Conservation (phyloP, 2,113 vertebrate species). For the Eurypyga helias region DNA sequence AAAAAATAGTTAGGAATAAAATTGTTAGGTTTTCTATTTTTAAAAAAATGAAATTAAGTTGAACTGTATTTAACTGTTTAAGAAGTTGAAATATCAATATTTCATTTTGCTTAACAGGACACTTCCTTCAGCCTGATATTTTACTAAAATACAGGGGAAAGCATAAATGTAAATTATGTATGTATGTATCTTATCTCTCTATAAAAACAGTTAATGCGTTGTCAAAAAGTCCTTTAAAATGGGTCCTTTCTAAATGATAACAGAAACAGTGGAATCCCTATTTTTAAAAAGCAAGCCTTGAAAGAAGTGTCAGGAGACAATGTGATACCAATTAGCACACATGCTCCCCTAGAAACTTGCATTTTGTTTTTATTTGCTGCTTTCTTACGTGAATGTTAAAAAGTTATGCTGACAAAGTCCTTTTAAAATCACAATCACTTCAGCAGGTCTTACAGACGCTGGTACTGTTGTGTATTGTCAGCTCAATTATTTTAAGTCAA, state of each 20-base stretch:
- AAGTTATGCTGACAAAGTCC: not conserved
- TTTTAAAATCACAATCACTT: conserved; percentile 40
- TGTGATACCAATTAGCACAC: not conserved
- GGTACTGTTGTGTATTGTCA: not conserved
- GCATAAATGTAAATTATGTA: not conserved
- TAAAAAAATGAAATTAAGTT: not conserved
- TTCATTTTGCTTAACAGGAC: not conserved
- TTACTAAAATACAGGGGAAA: not conserved
- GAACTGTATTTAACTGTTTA: not conserved
- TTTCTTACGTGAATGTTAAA: not conserved
- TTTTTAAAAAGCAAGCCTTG: not conserved
- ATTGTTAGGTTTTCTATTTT: not conserved
- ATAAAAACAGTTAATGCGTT: not conserved
- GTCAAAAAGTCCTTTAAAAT: not conserved
- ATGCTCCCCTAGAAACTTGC: not conserved
- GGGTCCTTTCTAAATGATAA: not conserved
- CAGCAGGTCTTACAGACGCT: not conserved
- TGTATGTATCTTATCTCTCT: not conserved
- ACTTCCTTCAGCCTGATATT: not conserved
- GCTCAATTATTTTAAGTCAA: not conserved
- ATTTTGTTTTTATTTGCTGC: not conserved
- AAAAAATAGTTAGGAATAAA: not conserved
- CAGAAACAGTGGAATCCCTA: not conserved
- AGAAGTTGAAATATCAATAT: not conserved
- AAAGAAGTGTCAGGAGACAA: not conserved